phyloP scores from a whole-genome alignment of 1,140 invertebrate genomes.

The Stenopsyche tienmushanensis region DNA sequence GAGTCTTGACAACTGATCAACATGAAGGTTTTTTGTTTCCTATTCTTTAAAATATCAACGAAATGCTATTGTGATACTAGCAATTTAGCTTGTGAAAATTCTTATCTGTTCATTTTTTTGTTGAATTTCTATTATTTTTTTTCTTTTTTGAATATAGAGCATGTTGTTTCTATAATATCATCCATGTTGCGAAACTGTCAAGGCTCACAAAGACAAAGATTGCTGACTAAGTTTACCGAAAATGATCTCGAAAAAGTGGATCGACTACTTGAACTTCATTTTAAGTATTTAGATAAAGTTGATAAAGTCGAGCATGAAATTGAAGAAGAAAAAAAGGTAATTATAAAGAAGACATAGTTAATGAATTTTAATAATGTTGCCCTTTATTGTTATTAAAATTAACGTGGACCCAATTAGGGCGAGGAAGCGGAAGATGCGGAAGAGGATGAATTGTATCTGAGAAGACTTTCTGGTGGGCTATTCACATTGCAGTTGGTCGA shows the following conservation, averaged over 20 bases:
- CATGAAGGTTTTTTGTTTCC: conserved; percentile 72
- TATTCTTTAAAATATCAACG: background rate
- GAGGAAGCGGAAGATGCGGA: conserved; percentile 54
- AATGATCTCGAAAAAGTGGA: conserved; percentile 99
- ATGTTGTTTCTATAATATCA: conserved; percentile 91
- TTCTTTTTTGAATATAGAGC: conserved; percentile 62
- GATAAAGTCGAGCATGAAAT: conserved; percentile 81
- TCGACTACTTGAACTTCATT: conserved; percentile 91
- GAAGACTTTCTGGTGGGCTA: conserved; percentile 86
- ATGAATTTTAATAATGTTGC: no score
- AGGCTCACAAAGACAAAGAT: conserved; percentile 82
- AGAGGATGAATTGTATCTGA: conserved; percentile 76
- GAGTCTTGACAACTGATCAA: conserved; percentile 84
- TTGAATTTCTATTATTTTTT: background rate
- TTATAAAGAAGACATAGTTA: no score
- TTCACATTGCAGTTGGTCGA: conserved; percentile 96
- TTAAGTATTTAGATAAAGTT: conserved; percentile 96
- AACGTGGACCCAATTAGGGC: conserved; percentile 46
- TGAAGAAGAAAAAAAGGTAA: conserved; percentile 59
- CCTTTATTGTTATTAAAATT: conserved; percentile 27
- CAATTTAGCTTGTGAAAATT: conserved; percentile 6
- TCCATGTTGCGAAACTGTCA: conserved; percentile 90
- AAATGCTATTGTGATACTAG: background rate
- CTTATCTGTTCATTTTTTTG: background rate
- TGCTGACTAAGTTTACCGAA: conserved; percentile 96